Base-by-base conservation (phyloP, 2,797 vertebrate species). In the Coregonus sp. region DNA sequence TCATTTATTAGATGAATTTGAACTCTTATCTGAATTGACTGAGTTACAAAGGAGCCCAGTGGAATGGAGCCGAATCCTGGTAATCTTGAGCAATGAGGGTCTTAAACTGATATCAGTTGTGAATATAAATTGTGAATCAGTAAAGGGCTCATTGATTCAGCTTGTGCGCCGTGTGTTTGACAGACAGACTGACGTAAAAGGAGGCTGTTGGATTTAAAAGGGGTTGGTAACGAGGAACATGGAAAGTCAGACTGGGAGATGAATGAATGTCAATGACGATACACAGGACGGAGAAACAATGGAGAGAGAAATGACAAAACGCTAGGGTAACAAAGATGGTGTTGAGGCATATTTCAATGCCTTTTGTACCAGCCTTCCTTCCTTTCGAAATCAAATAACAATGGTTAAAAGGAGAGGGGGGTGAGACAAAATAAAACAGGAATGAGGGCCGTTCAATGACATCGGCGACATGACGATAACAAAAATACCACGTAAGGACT, bases 181-280 rank as follows among this genome's bases (percentile, higher is more conserved):
- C 50, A 82, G 59, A 69, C 69, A 25, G 61, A 83, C 18, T 66
- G 67, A 81, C 74, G 33, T 35, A 14, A 52, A 67, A 68, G 20
- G 50, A 25, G 78, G 29, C 12, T 25, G 20, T 66, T 14, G 31
- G 20, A 77, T 66, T 25, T 25, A 25, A 25, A 31, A 76, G 18
- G 25, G 20, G 3, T 29, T 12, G 66, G 16, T 59, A 5, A n/a
- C 5, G n/a, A 20, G 18, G 56, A 59, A 59, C 2, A n/a, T 20
- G 37, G 20, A 20, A 31, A 73, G 61, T 75, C 73, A 71, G 76
- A 78, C 68, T 86, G 69, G 56, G 4, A 52, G 81, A 51, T 66
- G 63, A 81, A 40, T 78, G 77, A 72, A 80, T 18, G 66, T 33
- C 14, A 63, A 29, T 20, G 66, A 80, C 66, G 78, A 35, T 4